These are phyloP conservation scores for Chelidonichthys spinosus DNA, from an alignment of 2,797 vertebrate genomes.

Conservation along the genomic window DNA sequence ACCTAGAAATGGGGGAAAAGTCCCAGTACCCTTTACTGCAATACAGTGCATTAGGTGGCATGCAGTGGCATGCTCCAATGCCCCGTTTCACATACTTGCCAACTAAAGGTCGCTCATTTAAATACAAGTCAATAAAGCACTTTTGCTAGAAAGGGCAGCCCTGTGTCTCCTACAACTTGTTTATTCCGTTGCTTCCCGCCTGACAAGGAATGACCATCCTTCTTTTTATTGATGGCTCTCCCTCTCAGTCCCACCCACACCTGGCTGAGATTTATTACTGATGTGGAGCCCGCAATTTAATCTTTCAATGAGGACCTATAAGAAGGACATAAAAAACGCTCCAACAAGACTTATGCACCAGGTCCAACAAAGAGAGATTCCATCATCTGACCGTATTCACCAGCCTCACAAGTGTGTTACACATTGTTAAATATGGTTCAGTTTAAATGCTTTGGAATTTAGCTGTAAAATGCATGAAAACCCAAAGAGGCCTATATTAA, in stretches of 20 bases:
- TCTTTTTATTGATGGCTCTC: slow-evolving; percentile 76
- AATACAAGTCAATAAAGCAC: slow-evolving; percentile 82
- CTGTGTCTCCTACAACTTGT: slow-evolving; percentile 72
- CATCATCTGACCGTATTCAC: slow-evolving; percentile 58
- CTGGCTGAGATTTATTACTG: slow-evolving; percentile 75
- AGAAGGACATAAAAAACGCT: slow-evolving; percentile 72
- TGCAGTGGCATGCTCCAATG: slow-evolving; percentile 35
- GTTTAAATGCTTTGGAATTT: slow-evolving; percentile 55
- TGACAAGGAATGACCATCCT: slow-evolving; percentile 69
- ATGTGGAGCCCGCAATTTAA: slow-evolving; percentile 73
- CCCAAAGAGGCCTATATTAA: slow-evolving; percentile 22
- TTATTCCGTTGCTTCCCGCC: slow-evolving; percentile 64
- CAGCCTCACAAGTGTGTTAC: slow-evolving; percentile 42
- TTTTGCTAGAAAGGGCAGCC: slow-evolving; percentile 75
- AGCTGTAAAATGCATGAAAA: slow-evolving; percentile 44
- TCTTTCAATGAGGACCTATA: slow-evolving; percentile 72
- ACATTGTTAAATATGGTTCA: slow-evolving; percentile 49
- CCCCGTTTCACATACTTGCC: slow-evolving; percentile 52
- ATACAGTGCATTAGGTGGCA: slow-evolving; percentile 17
- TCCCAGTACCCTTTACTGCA: slow-evolving; percentile 3
- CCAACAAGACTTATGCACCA: slow-evolving; percentile 67
- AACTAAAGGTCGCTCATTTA: slow-evolving; percentile 83
- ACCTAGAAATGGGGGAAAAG: background rate
- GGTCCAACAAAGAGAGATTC: slow-evolving; percentile 62
- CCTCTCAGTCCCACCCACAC: slow-evolving; percentile 56